These are phyloP conservation scores for Acronicta aceris DNA, from an alignment of 2,888 invertebrate species.

Conservation along the genomic window DNA sequence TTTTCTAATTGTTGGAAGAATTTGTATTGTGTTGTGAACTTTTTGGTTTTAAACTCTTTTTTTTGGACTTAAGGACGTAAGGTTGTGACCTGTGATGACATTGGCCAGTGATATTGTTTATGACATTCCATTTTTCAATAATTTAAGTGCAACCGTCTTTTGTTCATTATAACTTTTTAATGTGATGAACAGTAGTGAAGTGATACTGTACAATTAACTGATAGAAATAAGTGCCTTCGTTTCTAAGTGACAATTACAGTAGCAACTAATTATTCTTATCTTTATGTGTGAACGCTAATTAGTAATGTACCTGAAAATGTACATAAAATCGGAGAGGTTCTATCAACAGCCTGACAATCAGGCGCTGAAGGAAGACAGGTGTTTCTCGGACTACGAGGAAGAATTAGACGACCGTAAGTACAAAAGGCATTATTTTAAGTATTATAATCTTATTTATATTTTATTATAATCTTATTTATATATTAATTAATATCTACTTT, in stretches of 20 bases:
- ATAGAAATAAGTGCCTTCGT: slow-evolving; percentile 22
- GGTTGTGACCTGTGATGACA: slow-evolving; percentile 52
- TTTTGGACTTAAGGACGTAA: slow-evolving; percentile 42
- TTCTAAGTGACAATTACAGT: slow-evolving; percentile 21
- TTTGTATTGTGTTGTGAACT: slow-evolving; percentile 16
- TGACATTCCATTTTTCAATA: slow-evolving; percentile 33
- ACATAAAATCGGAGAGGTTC: slow-evolving; percentile 84
- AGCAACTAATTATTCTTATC: background rate
- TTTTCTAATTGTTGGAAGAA: background rate
- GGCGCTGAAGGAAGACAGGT: slow-evolving; percentile 77
- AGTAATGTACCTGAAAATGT: slow-evolving; percentile 85
- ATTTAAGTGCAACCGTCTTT: slow-evolving; percentile 24
- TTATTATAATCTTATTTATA: too few relatives aligned
- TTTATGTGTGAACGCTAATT: slow-evolving; percentile 38
- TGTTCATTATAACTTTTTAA: slow-evolving; percentile 14
- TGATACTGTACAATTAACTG: slow-evolving; percentile 18
- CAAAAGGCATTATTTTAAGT: background rate
- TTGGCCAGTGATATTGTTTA: slow-evolving; percentile 46
- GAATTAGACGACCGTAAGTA: slow-evolving; percentile 82
- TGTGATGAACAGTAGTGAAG: slow-evolving; percentile 11
- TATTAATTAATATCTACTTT: too few relatives aligned
- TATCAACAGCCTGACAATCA: slow-evolving; percentile 81
- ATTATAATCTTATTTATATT: too few relatives aligned
- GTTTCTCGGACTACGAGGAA: slow-evolving; percentile 82
- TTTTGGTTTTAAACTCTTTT: slow-evolving; percentile 29